Base-by-base conservation (phyloP, 2,888 invertebrate species). In the Chrysolina americana region DNA sequence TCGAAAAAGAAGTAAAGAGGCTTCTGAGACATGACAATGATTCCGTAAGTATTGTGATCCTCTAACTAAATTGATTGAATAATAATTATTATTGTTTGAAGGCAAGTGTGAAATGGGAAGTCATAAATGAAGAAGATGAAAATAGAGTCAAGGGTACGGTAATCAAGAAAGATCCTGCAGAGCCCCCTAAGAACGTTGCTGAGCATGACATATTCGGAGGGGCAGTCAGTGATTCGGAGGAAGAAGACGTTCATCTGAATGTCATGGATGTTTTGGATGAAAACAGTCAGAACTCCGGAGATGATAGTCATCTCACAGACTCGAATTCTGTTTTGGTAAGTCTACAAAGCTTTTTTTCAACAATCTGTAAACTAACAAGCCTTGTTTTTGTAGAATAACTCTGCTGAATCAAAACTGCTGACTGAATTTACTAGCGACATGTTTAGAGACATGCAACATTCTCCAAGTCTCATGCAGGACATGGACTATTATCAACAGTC, bases 1-100 rank as follows among this genome's bases (percentile, higher is more conserved):
- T 98, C 79, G 99, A 99, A 86, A 98, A 98, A 87, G 99, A 99
- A 89, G 97, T 99, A 0, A 98, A 98, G 86, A 91, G 98, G 50
- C 89, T 99, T 71, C 89, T 99, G 10, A 90, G 98, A 78, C 94
- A 94, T 47, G 98, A 98, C 86, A 96, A 97, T 85, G 98, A 98
- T 86, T 98, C 98, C 1, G 94, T 94, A 0, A 93, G 85, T 79
- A 70, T 53, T 63, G 19, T 21, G 15, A 65, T 21, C 19, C 28
- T 28, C 28, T 28, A 28, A 28, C 5, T 3, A 28, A 28, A 28
- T 28, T 28, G 28, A n/a, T 28, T 28, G 5, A 28, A 28, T 28
- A 36, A 8, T 36, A 36, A 6, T 3, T 36, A 36, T 17, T 17
- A 50, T 63, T 59, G 59, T 48, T 75, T 78, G 64, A 73, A 85